Conservation (phyloP, 2,797 vertebrate species). For the Neostethus bicornis region DNA sequence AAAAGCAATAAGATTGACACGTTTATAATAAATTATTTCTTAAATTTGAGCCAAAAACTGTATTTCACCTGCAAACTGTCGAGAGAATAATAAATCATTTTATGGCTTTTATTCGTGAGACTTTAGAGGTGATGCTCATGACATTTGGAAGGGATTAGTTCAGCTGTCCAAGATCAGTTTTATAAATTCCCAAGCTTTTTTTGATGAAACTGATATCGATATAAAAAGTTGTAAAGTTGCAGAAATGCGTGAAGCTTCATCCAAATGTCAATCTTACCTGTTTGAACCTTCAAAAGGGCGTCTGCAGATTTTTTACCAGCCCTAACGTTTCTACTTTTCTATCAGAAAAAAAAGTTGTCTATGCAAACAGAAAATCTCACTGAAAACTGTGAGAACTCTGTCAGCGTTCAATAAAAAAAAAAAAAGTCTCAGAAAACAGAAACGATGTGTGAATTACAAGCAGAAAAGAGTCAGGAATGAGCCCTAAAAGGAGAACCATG, state of each 20-base stretch:
- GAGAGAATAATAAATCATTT: slow-evolving; percentile 41
- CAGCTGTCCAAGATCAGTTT: slow-evolving; percentile 33
- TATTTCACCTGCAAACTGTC: slow-evolving; percentile 26
- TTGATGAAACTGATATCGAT: slow-evolving; percentile 6
- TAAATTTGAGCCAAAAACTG: slow-evolving; percentile 34
- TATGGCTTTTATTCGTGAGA: slow-evolving; percentile 22
- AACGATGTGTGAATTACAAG: slow-evolving; percentile 10
- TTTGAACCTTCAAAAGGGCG: not conserved
- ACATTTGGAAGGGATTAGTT: slow-evolving; percentile 56
- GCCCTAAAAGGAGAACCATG: slow-evolving; percentile 19
- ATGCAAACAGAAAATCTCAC: not conserved
- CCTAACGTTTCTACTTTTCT: not conserved
- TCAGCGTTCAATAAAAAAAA: slow-evolving; percentile 7
- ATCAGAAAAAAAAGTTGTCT: not conserved
- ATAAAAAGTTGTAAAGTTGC: not conserved
- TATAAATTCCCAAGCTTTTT: slow-evolving; percentile 26
- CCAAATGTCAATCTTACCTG: not conserved
- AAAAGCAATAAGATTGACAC: slow-evolving; percentile 6
- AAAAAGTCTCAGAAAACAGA: slow-evolving; percentile 9
- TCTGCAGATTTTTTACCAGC: not conserved
- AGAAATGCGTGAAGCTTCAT: not conserved
- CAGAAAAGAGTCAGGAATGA: slow-evolving; percentile 23
- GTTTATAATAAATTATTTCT: slow-evolving; percentile 23
- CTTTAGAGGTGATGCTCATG: slow-evolving; percentile 28
- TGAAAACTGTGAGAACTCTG: not conserved